A percentile compares a stretch with the other conserved stretches of the same genome.
Conservation (phyloP, 2,113 vertebrate species). For the Dolichotis patagonum region DNA sequence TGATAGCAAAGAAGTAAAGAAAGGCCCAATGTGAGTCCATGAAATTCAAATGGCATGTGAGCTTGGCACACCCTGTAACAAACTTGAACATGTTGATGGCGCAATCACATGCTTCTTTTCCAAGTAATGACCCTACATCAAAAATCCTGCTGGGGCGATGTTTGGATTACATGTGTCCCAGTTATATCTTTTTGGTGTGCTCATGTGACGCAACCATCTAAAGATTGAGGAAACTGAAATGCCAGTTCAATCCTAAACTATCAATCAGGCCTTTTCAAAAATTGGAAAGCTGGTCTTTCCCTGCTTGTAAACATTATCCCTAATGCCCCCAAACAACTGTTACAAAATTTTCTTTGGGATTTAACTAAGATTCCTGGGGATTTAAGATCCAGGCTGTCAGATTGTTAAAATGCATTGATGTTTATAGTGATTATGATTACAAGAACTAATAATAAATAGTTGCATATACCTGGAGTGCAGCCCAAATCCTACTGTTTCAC, state of each 20-base stretch:
- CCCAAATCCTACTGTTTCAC: conserved; percentile 78
- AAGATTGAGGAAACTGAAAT: conserved; percentile 52
- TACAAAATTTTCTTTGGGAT: conserved; percentile 75
- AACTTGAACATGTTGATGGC: conserved; percentile 20
- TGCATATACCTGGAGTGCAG: conserved; percentile 68
- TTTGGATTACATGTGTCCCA: conserved; percentile 28
- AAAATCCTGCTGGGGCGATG: conserved; percentile 44
- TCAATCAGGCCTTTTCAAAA: conserved; percentile 55
- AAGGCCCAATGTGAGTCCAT: not conserved
- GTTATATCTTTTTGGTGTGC: conserved; percentile 63
- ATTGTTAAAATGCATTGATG: conserved; percentile 77
- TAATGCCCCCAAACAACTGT: conserved; percentile 63
- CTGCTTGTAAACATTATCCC: conserved; percentile 60
- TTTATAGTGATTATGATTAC: conserved; percentile 82
- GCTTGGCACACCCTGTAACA: not conserved
- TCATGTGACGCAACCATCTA: conserved; percentile 54
- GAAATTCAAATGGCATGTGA: conserved; percentile 57
- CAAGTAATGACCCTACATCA: conserved; percentile 49
- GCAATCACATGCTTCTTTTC: conserved; percentile 44
- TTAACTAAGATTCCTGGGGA: conserved; percentile 77
- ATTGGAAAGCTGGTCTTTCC: conserved; percentile 60
- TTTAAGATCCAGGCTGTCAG: conserved; percentile 76
- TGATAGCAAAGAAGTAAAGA: not conserved
- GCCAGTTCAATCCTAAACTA: not conserved
- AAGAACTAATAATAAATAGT: conserved; percentile 80